phyloP scores from a whole-genome alignment of 2,113 vertebrate genomes.

The Spermophilus dauricus region DNA sequence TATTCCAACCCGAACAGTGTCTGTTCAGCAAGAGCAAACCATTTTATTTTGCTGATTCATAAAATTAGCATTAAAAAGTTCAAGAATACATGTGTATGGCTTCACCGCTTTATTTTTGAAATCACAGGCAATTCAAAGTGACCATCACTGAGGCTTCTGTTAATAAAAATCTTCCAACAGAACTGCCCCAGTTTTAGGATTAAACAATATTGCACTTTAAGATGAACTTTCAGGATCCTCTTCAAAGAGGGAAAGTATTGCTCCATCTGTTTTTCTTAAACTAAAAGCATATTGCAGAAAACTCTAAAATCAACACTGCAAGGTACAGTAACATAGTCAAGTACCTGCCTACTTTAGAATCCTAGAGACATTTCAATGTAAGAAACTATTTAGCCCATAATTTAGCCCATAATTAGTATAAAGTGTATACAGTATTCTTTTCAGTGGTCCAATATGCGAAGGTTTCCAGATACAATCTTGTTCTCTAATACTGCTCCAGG shows the following conservation, averaged over 20 bases:
- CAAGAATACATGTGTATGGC: conserved; percentile 77
- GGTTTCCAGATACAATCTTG: conserved; percentile 99
- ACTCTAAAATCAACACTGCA: conserved; percentile 87
- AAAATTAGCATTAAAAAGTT: conserved; percentile 75
- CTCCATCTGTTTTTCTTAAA: conserved; percentile 84
- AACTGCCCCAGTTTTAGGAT: conserved; percentile 85
- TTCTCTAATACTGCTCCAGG: conserved; percentile 98
- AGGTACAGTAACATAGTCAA: conserved; percentile 84
- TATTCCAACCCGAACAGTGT: conserved; percentile 48
- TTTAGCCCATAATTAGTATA: conserved; percentile 68
- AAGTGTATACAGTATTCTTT: conserved; percentile 53
- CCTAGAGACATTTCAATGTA: conserved; percentile 72
- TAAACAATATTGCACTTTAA: conserved; percentile 91
- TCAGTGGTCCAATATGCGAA: conserved; percentile 99
- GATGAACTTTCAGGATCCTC: conserved; percentile 85
- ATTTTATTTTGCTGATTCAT: conserved; percentile 79
- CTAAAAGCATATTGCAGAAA: conserved; percentile 87
- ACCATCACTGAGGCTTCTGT: conserved; percentile 79
- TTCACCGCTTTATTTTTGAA: conserved; percentile 88
- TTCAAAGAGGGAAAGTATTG: conserved; percentile 85
- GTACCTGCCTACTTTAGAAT: conserved; percentile 86
- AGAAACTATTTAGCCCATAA: conserved; percentile 65
- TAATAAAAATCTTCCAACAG: conserved; percentile 80
- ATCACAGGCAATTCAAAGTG: conserved; percentile 87
- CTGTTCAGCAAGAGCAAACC: conserved; percentile 77